phyloP scores from a whole-genome alignment of 2,797 vertebrate genomes.

The Catamblyrhynchus diadema region DNA sequence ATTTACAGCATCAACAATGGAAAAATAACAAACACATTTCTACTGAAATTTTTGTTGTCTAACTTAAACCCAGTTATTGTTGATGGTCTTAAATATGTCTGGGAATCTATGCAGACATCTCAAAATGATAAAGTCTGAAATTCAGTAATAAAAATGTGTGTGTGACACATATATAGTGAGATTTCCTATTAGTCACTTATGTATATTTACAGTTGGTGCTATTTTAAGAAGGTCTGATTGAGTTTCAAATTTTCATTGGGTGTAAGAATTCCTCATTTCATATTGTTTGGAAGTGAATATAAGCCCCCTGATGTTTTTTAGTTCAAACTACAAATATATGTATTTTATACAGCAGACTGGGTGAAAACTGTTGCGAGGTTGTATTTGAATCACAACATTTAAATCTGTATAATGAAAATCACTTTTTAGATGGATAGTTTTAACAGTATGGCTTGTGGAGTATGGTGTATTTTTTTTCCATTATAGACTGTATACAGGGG shows the following conservation, averaged over 20 bases:
- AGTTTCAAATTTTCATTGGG: background rate
- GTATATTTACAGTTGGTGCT: background rate
- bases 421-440: background rate
- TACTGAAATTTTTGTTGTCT: background rate
- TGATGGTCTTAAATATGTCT: background rate
- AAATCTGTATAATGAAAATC: background rate
- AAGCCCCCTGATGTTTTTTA: fast-evolving
- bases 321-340: background rate
- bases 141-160: background rate
- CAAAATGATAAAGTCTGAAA: background rate
- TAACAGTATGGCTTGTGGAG: background rate
- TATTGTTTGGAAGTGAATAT: background rate
- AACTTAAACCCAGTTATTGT: background rate
- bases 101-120: background rate
- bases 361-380: background rate
- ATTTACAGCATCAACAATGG: background rate
- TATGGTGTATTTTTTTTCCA: background rate
- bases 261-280: background rate
- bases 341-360: background rate
- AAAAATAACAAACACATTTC: background rate
- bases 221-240: background rate
- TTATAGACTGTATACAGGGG: background rate
- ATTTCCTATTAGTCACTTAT: background rate
- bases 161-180: background rate
- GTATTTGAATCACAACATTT: background rate